A percentile compares a stretch with the other conserved stretches of the same genome.
Evolutionary conservation across 1,140 invertebrate species (phyloP).

Genomic region (Drosophila subpulchrella): DNA sequence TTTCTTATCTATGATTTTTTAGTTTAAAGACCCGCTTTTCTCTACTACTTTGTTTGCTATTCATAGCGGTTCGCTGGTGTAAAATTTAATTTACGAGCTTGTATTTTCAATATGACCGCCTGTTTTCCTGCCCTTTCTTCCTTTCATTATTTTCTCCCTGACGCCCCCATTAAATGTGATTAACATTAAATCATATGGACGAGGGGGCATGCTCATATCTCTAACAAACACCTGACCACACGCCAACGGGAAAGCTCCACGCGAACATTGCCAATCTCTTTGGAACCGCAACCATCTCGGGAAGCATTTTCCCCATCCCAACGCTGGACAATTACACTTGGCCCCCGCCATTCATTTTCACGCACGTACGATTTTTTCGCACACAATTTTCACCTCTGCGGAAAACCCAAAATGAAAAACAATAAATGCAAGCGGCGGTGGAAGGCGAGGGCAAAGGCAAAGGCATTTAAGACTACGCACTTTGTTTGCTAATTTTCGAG

Average conservation of each 20-base stretch:
- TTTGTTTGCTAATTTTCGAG: constrained; percentile 75
- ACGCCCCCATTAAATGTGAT: constrained; percentile 69
- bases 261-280: constrained; percentile 33
- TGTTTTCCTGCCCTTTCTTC: background rate
- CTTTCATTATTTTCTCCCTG: constrained; percentile 8
- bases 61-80: constrained; percentile 67
- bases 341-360: constrained; percentile 72
- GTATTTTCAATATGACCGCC: constrained; percentile 71
- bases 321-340: constrained; percentile 73
- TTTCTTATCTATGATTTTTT: background rate
- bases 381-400: constrained; percentile 78
- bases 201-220: constrained; percentile 59
- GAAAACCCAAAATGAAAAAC: constrained; percentile 33
- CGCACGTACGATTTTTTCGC: constrained; percentile 79
- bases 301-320: constrained; percentile 11
- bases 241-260: constrained; percentile 9
- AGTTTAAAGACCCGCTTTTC: background rate
- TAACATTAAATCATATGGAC: constrained; percentile 78
- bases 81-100: constrained; percentile 83
- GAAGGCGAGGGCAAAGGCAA: constrained; percentile 36
- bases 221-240: constrained; percentile 72
- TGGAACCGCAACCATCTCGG: constrained; percentile 30
- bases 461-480: constrained; percentile 76
- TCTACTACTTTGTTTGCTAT: constrained; percentile 50
- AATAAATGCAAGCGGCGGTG: constrained; percentile 18